Conservation (phyloP, 1,140 invertebrate species). For the Coenobita brevimanus region DNA sequence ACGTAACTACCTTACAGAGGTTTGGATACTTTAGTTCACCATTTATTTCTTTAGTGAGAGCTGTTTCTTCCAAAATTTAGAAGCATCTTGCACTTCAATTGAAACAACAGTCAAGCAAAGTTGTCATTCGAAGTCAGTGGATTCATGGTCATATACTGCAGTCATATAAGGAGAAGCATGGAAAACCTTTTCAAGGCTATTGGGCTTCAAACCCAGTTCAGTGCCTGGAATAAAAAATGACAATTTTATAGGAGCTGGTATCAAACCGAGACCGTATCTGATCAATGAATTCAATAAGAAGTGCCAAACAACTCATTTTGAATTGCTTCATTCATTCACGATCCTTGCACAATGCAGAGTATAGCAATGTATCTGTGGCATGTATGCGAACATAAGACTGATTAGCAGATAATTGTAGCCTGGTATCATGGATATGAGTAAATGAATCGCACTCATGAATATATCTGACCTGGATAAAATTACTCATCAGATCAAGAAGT, state of each 20-base stretch:
- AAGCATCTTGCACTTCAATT: not conserved
- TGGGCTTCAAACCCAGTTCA: not conserved
- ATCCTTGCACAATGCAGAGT: slow-evolving; percentile 6
- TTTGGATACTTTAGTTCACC: slow-evolving; percentile 28
- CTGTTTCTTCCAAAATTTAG: slow-evolving; percentile 34
- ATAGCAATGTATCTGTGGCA: slow-evolving; percentile 10
- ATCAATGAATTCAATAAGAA: slow-evolving; percentile 11
- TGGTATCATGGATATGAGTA: slow-evolving; percentile 12
- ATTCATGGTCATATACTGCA: not conserved
- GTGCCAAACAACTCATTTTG: not conserved
- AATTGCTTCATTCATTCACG: not conserved
- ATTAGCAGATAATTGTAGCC: not conserved
- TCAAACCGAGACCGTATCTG: not conserved
- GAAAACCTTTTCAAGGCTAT: not conserved
- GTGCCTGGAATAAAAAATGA: not conserved
- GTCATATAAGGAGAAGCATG: slow-evolving; percentile 10
- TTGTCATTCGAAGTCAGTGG: slow-evolving; percentile 20
- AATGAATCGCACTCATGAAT: slow-evolving; percentile 13
- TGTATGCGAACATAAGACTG: slow-evolving; percentile 1
- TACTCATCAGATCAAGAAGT: not conserved
- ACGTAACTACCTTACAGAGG: slow-evolving; percentile 28
- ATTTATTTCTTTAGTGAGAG: not conserved
- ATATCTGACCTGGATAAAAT: not conserved
- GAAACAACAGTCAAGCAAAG: not conserved
- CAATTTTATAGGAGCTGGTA: not conserved